Base-by-base conservation (phyloP, 2,113 vertebrate species). In the Tachysurus vachellii region DNA sequence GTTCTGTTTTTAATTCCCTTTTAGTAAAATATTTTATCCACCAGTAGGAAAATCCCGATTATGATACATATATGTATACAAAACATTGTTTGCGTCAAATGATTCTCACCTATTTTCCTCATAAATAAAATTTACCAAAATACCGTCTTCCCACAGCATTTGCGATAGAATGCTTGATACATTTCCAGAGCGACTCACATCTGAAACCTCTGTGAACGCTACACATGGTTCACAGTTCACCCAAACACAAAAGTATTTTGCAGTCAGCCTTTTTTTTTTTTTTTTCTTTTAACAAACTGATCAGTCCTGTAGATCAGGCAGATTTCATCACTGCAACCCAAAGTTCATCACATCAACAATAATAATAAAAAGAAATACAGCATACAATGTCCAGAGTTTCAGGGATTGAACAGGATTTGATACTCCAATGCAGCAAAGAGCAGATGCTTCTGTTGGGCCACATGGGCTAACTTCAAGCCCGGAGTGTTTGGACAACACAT, bases 401-500 rank as follows among this genome's bases (percentile, higher is more conserved):
- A 64, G 42, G 53, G 44, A 50, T 80, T 36, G 71, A 82, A 77
- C 73, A 71, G 83, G 80, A 89, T 89, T 86, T 56, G 75, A 88
- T 89, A 86, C 87, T 91, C 89, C 86, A 64, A 71, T 73, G 75
- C 87, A 88, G 87, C 17, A 82, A 75, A 86, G 80, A 86, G 88
- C 88, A 89, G 88, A 89, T 88, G 88, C 84, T 86, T 90, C 79
- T 57, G 70, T 88, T 87, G 81, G 88, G 82, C 87, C 53, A 5
- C 54, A 87, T 8, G 83, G 85, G 80, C 75, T 17, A 82, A 91
- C 86, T 68, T 71, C 28, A 85, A 88, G 64, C 80, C 82, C 42
- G 85, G 36, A 68, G 70, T 81, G 84, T 86, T 61, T 62, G 70
- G 75, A 83, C 57, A 53, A n/a, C 50, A 76, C 80, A 82, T 28